A percentile compares a stretch with the other conserved stretches of the same genome.
Conservation (phyloP, 2,888 invertebrate species). For the Miltochrista miniata region DNA sequence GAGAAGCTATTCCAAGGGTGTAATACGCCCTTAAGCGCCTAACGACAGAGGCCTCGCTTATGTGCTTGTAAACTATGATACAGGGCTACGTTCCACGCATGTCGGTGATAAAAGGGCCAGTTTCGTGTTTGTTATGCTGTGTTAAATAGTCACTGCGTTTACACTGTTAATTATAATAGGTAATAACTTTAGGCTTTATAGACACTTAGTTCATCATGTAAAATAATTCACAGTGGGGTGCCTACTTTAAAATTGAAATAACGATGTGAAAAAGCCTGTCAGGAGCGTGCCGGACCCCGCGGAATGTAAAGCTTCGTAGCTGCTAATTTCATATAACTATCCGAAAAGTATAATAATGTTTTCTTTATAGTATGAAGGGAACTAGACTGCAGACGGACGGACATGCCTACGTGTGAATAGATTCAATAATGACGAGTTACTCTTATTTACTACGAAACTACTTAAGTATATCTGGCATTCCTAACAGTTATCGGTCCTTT, state of each 20-base stretch:
- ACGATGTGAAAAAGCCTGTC: conserved; percentile 7
- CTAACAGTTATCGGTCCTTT: not conserved
- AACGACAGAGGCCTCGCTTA: conserved; percentile 55
- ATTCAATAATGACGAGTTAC: no score
- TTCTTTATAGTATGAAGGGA: no score
- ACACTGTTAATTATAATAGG: conserved; percentile 52
- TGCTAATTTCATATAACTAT: no score
- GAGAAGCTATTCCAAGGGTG: conserved; percentile 73
- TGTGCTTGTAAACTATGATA: conserved; percentile 73
- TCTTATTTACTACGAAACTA: no score
- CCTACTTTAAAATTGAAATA: conserved; percentile 1
- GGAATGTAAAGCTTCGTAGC: no score
- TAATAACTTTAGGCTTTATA: conserved; percentile 34
- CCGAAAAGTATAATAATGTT: no score
- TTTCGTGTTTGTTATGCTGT: conserved; percentile 56
- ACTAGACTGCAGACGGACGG: no score
- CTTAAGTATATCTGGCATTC: no score
- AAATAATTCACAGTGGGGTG: conserved; percentile 25
- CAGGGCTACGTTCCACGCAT: conserved; percentile 48
- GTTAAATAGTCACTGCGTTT: conserved; percentile 53
- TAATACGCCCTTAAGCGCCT: conserved; percentile 72
- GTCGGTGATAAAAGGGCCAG: conserved; percentile 51
- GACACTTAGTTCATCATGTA: conserved; percentile 18
- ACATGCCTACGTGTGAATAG: no score
- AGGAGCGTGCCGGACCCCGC: not conserved